Evolutionary conservation across 2,113 vertebrate species (phyloP), one percentile per base, ranked within the genome.

Genomic region (Ursus arctos): DNA sequence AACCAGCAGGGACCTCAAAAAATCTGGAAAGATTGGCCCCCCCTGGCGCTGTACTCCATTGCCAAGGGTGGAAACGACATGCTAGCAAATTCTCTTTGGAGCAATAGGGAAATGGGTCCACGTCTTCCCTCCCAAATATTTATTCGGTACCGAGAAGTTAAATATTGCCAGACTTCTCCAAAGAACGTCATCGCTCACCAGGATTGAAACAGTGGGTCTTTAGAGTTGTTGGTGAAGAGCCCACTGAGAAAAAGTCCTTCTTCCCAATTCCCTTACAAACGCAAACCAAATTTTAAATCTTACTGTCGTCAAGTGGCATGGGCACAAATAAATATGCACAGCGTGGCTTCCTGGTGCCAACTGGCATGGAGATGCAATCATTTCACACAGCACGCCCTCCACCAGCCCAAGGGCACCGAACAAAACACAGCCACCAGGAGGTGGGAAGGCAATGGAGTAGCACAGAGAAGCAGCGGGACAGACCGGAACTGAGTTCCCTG

Each of bases 241-340:
- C 67, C 65, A 79, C 22, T 55, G 63, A 97, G 40, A 69, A 84
- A 95, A 72, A 87, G 80, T 14, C 69, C 59, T 96, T 49, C 81
- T 81, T 95, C 71, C 80, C 40, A 28, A 40, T 91, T 80, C 31
- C 36, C 76, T 96, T 63, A 63, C 7, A 74, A 69, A 87, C 15
- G 15, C 63, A 93, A 98, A 88, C 83, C 94, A 98, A 87, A 92
- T 92, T 81, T 59, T 72, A 91, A 97, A 77, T 76, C 87, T 97
- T 95, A 88, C 53, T 40, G 40, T 95, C 92, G 81, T 94, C 94
- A 88, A 96, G 84, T 28, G 40, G 47, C 91, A 77, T 40, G 69
- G 40, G 76, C 59, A 96, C 96, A 97, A 95, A 96, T 79, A 97
- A 95, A 88, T 95, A 96, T 3, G 76, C 91, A 81, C 95, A 96